Percentiles rank a stretch among this genome's conserved stretches.
These are phyloP conservation scores for Melitaea cinxia DNA, from an alignment of 1,140 invertebrate genomes.

Conservation along the genomic window DNA sequence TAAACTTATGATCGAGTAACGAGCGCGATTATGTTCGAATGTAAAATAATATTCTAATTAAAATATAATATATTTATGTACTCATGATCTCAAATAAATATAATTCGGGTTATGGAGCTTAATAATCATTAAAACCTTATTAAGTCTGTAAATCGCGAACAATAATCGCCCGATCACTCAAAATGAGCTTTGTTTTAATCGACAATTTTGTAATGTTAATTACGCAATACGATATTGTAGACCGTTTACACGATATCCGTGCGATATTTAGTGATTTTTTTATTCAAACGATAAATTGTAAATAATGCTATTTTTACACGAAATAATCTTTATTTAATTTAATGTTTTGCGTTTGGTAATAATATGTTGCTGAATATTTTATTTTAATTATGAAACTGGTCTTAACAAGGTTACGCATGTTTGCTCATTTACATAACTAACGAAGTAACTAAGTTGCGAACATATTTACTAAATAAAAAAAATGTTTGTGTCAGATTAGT, in stretches of 20 bases:
- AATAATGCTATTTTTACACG: too few species aligned
- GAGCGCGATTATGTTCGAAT: background rate
- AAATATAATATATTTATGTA: background rate
- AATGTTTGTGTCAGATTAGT: too few species aligned
- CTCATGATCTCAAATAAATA: background rate
- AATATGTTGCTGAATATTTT: too few species aligned
- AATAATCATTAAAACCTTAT: slow-evolving; percentile 20
- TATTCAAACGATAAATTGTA: background rate
- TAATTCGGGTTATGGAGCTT: slow-evolving; percentile 3
- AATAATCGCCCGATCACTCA: slow-evolving; percentile 22
- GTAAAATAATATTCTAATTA: background rate
- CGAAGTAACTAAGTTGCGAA: too few species aligned
- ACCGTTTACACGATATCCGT: slow-evolving; percentile 8
- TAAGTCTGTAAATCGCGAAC: slow-evolving; percentile 7
- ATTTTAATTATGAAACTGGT: too few species aligned
- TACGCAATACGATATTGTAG: slow-evolving; percentile 8
- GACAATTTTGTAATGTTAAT: slow-evolving; percentile 15
- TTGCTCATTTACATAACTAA: too few species aligned
- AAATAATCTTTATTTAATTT: too few species aligned
- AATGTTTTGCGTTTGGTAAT: too few species aligned
- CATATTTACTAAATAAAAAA: too few species aligned
- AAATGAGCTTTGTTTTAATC: slow-evolving; percentile 25
- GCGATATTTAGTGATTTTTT: background rate
- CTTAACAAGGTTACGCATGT: too few species aligned
- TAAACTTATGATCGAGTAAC: background rate